A percentile compares a stretch with the other conserved stretches of the same genome.
Evolutionary conservation across 2,797 vertebrate species (phyloP).

Genomic region (Arctocebus calabarensis): DNA sequence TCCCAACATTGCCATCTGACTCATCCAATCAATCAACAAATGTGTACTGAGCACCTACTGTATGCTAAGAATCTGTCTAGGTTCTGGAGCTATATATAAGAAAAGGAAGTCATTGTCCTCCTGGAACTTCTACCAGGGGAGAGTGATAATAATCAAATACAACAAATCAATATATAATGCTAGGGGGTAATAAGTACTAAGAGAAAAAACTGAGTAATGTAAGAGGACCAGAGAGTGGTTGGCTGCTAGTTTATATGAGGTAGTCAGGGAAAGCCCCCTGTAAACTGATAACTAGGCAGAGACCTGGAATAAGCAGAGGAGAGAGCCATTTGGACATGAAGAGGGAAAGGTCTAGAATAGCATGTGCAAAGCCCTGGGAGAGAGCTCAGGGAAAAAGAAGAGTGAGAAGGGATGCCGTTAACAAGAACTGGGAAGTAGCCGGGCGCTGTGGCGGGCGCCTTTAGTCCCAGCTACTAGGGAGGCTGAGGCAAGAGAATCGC

Average conservation of each 20-base stretch:
- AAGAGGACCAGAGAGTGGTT: not conserved
- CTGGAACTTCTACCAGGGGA: not conserved
- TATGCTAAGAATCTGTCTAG: not conserved
- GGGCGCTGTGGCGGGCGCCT: too few species aligned
- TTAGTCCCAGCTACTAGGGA: too few species aligned
- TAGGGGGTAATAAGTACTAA: not conserved
- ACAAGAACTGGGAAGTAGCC: not conserved
- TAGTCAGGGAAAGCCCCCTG: not conserved
- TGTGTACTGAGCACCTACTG: not conserved
- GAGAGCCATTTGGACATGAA: not conserved
- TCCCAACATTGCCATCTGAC: not conserved
- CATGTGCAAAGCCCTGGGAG: slow-evolving; percentile 29
- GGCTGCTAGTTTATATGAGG: not conserved
- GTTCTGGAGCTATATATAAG: not conserved
- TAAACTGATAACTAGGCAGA: not conserved
- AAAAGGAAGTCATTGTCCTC: not conserved
- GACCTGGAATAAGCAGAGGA: not conserved
- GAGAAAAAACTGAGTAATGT: not conserved
- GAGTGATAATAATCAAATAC: not conserved
- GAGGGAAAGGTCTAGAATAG: not conserved
- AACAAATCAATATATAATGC: not conserved
- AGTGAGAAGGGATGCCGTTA: not conserved
- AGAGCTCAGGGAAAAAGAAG: not conserved
- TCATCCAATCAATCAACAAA: not conserved
- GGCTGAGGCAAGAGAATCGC: too few species aligned